Evolutionary conservation across 30 jellyfish, hydroid and myxozoan species (phyloP).

Genomic region (Turritopsis dohrnii): DNA sequence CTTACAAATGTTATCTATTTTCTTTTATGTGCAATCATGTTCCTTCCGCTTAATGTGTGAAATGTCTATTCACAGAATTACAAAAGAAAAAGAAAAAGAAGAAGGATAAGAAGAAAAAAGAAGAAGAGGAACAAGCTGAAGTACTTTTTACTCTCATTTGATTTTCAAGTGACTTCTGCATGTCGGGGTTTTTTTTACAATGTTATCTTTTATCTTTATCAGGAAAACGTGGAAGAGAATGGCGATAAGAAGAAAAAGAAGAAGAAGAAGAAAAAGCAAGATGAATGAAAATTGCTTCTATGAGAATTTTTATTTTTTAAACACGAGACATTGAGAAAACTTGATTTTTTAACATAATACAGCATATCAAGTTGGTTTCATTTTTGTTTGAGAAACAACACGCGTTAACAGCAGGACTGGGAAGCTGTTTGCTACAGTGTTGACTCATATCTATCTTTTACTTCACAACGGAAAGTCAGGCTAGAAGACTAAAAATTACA

Average conservation of each 20-base stretch:
- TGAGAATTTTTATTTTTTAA: neutral
- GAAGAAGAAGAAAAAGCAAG: constrained; percentile 32
- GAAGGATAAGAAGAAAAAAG: constrained; percentile 54
- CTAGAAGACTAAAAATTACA: too few species aligned
- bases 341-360: neutral
- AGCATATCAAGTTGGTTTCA: neutral
- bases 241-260: constrained; percentile 69
- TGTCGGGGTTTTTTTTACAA: neutral
- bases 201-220: neutral
- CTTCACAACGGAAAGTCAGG: too few species aligned
- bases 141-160: neutral
- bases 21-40: too few species aligned
- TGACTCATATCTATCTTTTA: too few species aligned
- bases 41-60: too few species aligned
- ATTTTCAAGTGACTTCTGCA: neutral
- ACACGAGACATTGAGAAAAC: neutral
- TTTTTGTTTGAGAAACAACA: neutral
- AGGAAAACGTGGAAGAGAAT: constrained; percentile 24
- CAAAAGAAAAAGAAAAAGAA: constrained; percentile 65
- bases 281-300: constrained; percentile 23
- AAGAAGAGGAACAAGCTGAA: constrained; percentile 34
- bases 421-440: too few species aligned
- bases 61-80: constrained; percentile 25
- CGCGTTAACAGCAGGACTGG: too few species aligned
- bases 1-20: too few species aligned